Percentiles rank a stretch among this genome's conserved stretches.
Conservation (phyloP, 2,888 invertebrate species). For the Athalia cordata region DNA sequence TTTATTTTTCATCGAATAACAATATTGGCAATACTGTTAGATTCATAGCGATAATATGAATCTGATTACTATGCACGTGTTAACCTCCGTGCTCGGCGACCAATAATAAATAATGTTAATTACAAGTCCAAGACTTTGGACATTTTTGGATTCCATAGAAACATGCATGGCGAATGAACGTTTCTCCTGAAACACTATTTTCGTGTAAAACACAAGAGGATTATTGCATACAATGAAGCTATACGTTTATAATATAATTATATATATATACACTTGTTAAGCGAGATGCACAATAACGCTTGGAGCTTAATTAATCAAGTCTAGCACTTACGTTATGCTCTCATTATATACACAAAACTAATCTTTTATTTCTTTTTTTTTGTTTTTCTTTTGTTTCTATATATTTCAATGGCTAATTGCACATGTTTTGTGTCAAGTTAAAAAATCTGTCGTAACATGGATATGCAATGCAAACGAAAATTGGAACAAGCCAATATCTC, state of each 20-base stretch:
- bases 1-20: constrained; percentile 30
- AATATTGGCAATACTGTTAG: constrained; percentile 43
- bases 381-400: background rate
- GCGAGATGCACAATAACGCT: constrained; percentile 52
- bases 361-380: background rate
- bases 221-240: constrained; percentile 29
- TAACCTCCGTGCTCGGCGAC: constrained; percentile 9
- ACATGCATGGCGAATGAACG: background rate
- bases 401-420: constrained; percentile 38
- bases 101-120: constrained; percentile 37
- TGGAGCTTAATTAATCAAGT: constrained; percentile 12
- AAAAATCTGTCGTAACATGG: constrained; percentile 24
- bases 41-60: constrained; percentile 16
- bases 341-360: constrained; percentile 39
- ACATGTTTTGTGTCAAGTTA: constrained; percentile 41
- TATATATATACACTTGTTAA: constrained; percentile 58
- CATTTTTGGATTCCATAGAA: constrained; percentile 32
- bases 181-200: constrained; percentile 29
- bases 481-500: background rate
- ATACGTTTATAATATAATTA: constrained; percentile 53
- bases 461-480: background rate
- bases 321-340: constrained; percentile 33
- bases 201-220: constrained; percentile 24
- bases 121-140: constrained; percentile 36
- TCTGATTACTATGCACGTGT: background rate